These are phyloP conservation scores for Chaetops frenatus DNA, from an alignment of 2,113 vertebrate species.

Conservation along the genomic window DNA sequence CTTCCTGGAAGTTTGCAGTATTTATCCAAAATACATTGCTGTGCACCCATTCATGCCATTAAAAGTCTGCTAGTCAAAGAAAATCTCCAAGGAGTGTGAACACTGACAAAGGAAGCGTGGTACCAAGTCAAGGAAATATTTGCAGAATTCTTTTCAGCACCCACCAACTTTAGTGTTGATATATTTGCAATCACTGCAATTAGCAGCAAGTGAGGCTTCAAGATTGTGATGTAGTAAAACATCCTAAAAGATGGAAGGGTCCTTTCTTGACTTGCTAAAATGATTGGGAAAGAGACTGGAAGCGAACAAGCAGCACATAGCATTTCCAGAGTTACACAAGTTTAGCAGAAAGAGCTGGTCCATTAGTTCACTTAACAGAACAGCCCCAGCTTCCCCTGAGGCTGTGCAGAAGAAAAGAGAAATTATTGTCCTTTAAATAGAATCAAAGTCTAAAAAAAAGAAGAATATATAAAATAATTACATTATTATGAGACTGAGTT, in stretches of 20 bases:
- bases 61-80: background rate
- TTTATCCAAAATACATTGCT: background rate
- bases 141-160: conserved; percentile 1
- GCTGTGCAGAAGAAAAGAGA: background rate
- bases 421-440: conserved; percentile 15
- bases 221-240: background rate
- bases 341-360: conserved; percentile 49
- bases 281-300: conserved; percentile 45
- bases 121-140: conserved; percentile 7
- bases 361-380: conserved; percentile 64
- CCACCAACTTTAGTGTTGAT: background rate
- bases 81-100: background rate
- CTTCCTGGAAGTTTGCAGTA: background rate
- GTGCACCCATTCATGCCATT: background rate
- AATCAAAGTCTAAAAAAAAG: background rate
- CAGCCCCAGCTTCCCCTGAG: conserved; percentile 2
- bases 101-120: background rate
- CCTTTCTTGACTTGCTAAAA: conserved; percentile 25
- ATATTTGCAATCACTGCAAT: background rate
- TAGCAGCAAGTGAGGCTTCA: background rate
- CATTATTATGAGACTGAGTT: conserved; percentile 8
- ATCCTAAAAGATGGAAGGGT: conserved; percentile 8
- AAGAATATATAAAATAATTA: background rate
- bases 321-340: background rate
- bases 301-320: conserved; percentile 41